Evolutionary conservation across 1,140 invertebrate genomes (phyloP).

Genomic region (Sinonovacula constricta): DNA sequence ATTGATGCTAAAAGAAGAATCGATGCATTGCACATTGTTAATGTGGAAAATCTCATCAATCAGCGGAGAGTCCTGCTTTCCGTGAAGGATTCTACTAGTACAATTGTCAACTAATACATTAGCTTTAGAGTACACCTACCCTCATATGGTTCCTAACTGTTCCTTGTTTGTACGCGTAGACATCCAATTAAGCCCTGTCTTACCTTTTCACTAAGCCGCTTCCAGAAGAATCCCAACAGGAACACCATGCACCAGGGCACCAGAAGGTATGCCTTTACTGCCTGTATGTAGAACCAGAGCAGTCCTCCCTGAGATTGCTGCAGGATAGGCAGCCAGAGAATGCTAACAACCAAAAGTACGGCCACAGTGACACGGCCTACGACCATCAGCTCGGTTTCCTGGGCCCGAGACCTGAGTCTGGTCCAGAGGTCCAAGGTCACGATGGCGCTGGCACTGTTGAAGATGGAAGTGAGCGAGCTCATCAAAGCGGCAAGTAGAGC

Average conservation of each 20-base stretch:
- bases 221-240: slow-evolving; percentile 79
- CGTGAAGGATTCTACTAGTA: too few relatives aligned
- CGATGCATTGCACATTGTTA: too few relatives aligned
- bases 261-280: slow-evolving; percentile 79
- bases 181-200: too few relatives aligned
- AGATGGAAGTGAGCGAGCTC: slow-evolving; percentile 81
- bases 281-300: slow-evolving; percentile 81
- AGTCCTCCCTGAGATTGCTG: slow-evolving; percentile 78
- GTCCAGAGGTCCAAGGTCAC: slow-evolving; percentile 81
- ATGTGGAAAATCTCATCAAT: too few relatives aligned
- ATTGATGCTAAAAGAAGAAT: too few relatives aligned
- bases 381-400: slow-evolving; percentile 78
- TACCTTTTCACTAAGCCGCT: slow-evolving; percentile 80
- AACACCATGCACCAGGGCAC: slow-evolving; percentile 81
- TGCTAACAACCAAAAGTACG: slow-evolving; percentile 78
- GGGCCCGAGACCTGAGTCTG: background rate
- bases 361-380: slow-evolving; percentile 78
- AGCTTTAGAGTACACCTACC: too few relatives aligned
- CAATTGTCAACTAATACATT: too few relatives aligned
- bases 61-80: too few relatives aligned
- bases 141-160: background rate
- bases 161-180: too few relatives aligned
- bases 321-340: slow-evolving; percentile 81
- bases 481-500: slow-evolving; percentile 81
- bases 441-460: slow-evolving; percentile 81